Conservation (phyloP, 2,113 vertebrate species). For the Arvicanthis niloticus region DNA sequence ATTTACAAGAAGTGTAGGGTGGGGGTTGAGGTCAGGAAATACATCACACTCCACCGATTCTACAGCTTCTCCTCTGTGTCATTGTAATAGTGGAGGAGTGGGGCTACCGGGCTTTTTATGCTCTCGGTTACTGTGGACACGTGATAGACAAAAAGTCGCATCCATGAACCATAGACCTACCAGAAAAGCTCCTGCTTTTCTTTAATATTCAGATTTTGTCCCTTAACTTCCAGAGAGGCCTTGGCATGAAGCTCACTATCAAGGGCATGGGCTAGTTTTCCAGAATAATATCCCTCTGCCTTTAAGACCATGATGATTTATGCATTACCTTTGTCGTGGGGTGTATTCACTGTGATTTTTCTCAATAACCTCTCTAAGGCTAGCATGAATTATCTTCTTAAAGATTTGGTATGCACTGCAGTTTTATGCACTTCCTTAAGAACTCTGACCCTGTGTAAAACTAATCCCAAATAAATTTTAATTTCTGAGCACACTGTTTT, state of each 20-base stretch:
- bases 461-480: constrained; percentile 30
- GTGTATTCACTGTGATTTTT: constrained; percentile 39
- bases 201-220: constrained; percentile 61
- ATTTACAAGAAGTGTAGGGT: constrained; percentile 16
- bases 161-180: constrained; percentile 71
- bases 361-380: constrained; percentile 27
- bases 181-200: constrained; percentile 61
- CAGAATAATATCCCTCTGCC: not conserved
- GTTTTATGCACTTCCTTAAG: constrained; percentile 13
- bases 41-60: constrained; percentile 41
- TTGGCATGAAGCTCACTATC: not conserved
- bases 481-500: constrained; percentile 45
- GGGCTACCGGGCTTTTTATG: constrained; percentile 70
- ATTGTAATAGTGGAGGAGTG: constrained; percentile 56
- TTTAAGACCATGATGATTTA: constrained; percentile 34
- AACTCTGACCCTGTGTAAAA: constrained; percentile 57
- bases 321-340: constrained; percentile 13
- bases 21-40: not conserved
- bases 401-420: constrained; percentile 39
- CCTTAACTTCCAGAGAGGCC: constrained; percentile 24
- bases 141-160: constrained; percentile 59
- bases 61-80: constrained; percentile 65
- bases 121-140: constrained; percentile 66
- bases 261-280: not conserved
- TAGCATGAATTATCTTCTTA: constrained; percentile 51